These are phyloP conservation scores for Tetragnatha versicolor DNA, from an alignment of 1,140 invertebrate genomes.

Conservation along the genomic window DNA sequence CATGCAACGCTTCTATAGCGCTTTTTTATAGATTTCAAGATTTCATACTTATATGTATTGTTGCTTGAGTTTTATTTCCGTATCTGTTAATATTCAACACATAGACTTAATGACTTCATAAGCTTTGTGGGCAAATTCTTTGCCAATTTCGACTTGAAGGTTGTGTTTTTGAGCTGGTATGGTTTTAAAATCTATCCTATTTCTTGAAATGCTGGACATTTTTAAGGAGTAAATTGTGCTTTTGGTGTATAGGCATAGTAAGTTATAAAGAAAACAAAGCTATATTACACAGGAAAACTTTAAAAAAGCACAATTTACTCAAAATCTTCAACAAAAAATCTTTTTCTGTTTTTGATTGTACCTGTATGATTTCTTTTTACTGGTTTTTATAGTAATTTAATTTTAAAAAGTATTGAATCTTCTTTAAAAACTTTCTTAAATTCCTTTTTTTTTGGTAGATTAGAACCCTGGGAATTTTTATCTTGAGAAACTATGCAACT, in stretches of 20 bases:
- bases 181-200: background rate
- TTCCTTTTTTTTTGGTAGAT: background rate
- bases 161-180: background rate
- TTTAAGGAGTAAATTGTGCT: background rate
- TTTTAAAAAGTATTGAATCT: background rate
- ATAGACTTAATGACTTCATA: background rate
- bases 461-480: background rate
- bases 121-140: background rate
- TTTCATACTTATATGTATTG: constrained; percentile 28
- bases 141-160: background rate
- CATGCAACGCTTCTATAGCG: constrained; percentile 45
- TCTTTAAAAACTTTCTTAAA: no score
- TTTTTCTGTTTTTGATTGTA: background rate
- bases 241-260: background rate
- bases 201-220: constrained; percentile 7
- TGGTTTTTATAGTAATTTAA: background rate
- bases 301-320: background rate
- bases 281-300: background rate
- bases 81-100: constrained; percentile 1
- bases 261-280: background rate
- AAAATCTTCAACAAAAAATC: background rate
- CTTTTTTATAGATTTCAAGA: constrained; percentile 42
- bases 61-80: constrained; percentile 29
- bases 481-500: background rate
- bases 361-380: background rate